Conservation (phyloP, 1,140 invertebrate genomes). For the Sycophila sp. region DNA sequence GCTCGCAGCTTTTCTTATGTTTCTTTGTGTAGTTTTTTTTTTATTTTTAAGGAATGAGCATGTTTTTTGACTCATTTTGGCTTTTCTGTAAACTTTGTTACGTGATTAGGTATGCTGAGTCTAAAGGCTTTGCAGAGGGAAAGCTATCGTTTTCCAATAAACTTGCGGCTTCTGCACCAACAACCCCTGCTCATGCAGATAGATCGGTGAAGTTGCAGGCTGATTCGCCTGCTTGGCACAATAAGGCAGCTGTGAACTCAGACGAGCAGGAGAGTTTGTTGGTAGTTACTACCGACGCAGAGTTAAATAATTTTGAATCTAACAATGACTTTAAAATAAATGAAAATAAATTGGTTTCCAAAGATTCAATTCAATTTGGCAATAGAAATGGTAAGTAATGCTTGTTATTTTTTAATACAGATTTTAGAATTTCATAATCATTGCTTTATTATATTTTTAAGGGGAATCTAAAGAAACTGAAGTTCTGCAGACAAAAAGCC, state of each 20-base stretch:
- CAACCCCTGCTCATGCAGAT: conserved; percentile 2
- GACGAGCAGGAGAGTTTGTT: background rate
- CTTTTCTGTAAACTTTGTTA: background rate
- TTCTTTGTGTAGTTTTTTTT: background rate
- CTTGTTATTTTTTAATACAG: background rate
- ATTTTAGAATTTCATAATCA: background rate
- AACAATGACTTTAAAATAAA: background rate
- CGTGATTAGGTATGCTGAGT: conserved; percentile 21
- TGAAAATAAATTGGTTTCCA: background rate
- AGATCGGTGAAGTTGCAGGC: conserved; percentile 11
- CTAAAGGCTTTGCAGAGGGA: conserved; percentile 37
- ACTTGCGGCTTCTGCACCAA: conserved; percentile 15
- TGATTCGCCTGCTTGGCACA: conserved; percentile 29
- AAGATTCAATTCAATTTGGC: background rate
- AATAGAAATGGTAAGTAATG: conserved; percentile 3
- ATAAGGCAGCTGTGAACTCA: conserved; percentile 8
- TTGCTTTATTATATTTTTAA: background rate
- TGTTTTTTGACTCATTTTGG: background rate
- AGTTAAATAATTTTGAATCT: background rate
- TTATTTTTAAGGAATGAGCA: background rate
- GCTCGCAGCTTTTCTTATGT: background rate
- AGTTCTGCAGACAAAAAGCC: background rate
- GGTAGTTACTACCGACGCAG: background rate
- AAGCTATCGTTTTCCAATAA: conserved; percentile 1
- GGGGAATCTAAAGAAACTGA: background rate